These are phyloP conservation scores for Maniola jurtina DNA, from an alignment of 1,140 invertebrate species.

Conservation along the genomic window DNA sequence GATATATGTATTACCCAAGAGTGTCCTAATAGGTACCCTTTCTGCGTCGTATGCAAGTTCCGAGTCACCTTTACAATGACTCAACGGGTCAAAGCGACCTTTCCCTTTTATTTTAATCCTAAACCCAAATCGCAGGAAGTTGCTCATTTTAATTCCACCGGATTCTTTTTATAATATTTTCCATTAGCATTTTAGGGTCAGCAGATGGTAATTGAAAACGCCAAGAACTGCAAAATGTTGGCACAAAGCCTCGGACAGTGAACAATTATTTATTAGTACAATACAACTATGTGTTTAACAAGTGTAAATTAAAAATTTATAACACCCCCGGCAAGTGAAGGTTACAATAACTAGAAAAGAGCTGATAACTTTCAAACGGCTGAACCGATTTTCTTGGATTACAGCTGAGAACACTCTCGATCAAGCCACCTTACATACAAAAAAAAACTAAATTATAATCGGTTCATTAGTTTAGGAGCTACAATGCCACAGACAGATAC, in stretches of 20 bases:
- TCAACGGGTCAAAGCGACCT: constrained; percentile 50
- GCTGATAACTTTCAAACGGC: too few species aligned
- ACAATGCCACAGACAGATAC: too few species aligned
- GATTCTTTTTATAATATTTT: constrained; percentile 43
- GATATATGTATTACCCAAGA: background rate
- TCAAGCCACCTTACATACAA: too few species aligned
- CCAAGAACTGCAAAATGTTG: background rate
- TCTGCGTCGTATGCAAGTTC: constrained; percentile 23
- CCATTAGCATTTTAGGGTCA: constrained; percentile 23
- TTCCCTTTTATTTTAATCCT: constrained; percentile 63
- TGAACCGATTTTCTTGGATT: too few species aligned
- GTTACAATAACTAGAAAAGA: too few species aligned
- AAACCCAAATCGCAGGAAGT: constrained; percentile 62
- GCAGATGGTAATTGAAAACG: constrained; percentile 12
- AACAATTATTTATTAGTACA: background rate
- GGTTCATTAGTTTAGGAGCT: too few species aligned
- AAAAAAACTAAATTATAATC: too few species aligned
- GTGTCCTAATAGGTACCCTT: constrained; percentile 24
- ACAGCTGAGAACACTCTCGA: too few species aligned
- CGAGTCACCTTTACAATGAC: constrained; percentile 42
- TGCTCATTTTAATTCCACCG: constrained; percentile 63
- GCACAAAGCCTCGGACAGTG: background rate
- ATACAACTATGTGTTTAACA: too few species aligned
- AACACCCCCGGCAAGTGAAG: too few species aligned
- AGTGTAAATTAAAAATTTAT: too few species aligned